Conservation (phyloP, 2,113 vertebrate species). For the Phalacrocorax pelagicus region DNA sequence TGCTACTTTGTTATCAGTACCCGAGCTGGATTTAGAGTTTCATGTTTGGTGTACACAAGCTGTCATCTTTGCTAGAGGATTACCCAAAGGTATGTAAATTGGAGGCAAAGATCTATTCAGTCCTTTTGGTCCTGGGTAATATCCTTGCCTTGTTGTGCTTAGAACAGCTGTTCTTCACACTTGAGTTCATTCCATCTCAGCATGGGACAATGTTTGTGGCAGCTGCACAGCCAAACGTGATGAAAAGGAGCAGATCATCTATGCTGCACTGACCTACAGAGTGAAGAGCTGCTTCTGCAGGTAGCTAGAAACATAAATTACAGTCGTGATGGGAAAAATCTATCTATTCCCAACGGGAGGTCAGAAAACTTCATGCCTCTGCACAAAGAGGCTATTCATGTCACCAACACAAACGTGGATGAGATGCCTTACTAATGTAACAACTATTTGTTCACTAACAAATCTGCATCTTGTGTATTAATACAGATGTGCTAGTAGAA, state of each 20-base stretch:
- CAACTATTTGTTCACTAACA: not conserved
- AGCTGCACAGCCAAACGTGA: not conserved
- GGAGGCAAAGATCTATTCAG: not conserved
- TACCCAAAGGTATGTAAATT: not conserved
- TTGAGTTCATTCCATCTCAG: slow-evolving; percentile 3
- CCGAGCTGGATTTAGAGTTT: not conserved
- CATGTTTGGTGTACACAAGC: not conserved
- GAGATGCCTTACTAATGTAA: not conserved
- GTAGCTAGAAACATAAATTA: not conserved
- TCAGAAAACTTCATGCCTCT: not conserved
- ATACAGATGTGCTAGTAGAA: not conserved
- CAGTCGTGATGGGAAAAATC: not conserved
- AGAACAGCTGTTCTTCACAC: not conserved
- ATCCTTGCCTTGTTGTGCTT: not conserved
- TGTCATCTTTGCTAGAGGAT: not conserved
- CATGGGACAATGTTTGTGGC: not conserved
- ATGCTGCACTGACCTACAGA: not conserved
- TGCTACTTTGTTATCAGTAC: not conserved
- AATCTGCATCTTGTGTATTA: not conserved
- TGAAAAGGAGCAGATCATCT: not conserved
- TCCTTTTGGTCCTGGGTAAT: not conserved
- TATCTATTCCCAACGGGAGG: not conserved
- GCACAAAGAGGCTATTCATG: not conserved
- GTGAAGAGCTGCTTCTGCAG: not conserved
- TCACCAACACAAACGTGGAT: not conserved